These are phyloP conservation scores for Scaeva pyrastri DNA, from an alignment of 2,888 invertebrate genomes.

Conservation along the genomic window DNA sequence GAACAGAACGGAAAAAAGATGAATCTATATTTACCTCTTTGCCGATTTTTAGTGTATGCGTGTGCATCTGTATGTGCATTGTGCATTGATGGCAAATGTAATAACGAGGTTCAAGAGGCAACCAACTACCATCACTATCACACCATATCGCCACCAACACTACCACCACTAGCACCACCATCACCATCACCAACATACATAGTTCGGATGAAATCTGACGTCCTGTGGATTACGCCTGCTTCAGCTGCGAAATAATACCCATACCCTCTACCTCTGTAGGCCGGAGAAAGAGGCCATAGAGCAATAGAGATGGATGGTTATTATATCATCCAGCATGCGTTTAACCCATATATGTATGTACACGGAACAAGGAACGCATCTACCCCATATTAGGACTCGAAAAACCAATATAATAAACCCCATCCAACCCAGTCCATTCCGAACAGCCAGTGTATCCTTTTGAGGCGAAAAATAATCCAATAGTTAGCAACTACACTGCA, in stretches of 20 bases:
- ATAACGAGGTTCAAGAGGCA: conserved; percentile 67
- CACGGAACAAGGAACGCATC: conserved; percentile 54
- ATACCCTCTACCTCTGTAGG: conserved; percentile 4
- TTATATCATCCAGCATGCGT: conserved; percentile 64
- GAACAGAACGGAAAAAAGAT: conserved; percentile 12
- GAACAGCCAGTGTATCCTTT: conserved; percentile 36
- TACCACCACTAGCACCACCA: background rate
- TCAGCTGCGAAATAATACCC: conserved; percentile 50
- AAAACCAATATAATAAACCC: conserved; percentile 58
- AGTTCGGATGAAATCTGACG: conserved; percentile 64
- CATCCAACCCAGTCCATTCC: background rate
- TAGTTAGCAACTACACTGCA: background rate
- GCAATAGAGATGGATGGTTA: conserved; percentile 67
- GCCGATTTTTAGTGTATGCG: conserved; percentile 7
- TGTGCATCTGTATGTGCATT: conserved; percentile 13
- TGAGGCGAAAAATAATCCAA: conserved; percentile 46
- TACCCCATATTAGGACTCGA: conserved; percentile 51
- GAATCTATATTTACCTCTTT: conserved; percentile 14
- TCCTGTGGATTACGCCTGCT: conserved; percentile 60
- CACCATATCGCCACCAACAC: no score
- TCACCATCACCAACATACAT: conserved; percentile 26
- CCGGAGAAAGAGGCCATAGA: conserved; percentile 11
- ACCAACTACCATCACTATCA: conserved; percentile 39
- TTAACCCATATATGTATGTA: conserved; percentile 58
- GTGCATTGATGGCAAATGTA: conserved; percentile 60